Conservation (phyloP, 2,888 invertebrate species). For the Hypomecis atomaria region DNA sequence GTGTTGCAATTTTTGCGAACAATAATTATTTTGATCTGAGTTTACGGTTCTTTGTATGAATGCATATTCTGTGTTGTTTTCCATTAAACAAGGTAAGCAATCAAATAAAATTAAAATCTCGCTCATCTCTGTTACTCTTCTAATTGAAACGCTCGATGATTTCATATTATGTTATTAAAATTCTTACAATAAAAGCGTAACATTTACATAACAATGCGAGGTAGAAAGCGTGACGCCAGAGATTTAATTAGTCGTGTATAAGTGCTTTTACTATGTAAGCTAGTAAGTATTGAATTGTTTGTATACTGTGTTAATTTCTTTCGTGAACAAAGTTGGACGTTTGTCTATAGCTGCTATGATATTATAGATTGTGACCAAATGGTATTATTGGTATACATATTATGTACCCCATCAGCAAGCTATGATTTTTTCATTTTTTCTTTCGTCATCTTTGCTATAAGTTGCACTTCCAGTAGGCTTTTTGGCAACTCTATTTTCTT, state of each 20-base stretch:
- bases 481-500: too few relatives aligned
- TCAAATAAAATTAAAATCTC: conserved; percentile 4
- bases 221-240: conserved; percentile 72
- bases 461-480: too few relatives aligned
- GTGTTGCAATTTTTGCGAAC: too few relatives aligned
- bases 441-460: too few relatives aligned
- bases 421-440: too few relatives aligned
- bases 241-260: conserved; percentile 45
- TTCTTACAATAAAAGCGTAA: conserved; percentile 55
- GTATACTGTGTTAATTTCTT: conserved; percentile 12
- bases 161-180: conserved; percentile 57
- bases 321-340: background rate
- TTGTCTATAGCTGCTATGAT: background rate
- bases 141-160: conserved; percentile 57
- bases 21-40: too few relatives aligned
- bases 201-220: conserved; percentile 59
- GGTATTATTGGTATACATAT: background rate
- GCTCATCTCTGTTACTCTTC: conserved; percentile 24
- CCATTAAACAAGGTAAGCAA: background rate
- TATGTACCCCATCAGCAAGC: background rate
- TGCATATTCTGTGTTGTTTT: too few relatives aligned
- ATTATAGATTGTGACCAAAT: background rate
- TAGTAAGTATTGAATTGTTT: conserved; percentile 20
- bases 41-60: too few relatives aligned
- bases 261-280: conserved; percentile 21